phyloP scores from a whole-genome alignment of 2,888 invertebrate species.

The Cheilosia soror region DNA sequence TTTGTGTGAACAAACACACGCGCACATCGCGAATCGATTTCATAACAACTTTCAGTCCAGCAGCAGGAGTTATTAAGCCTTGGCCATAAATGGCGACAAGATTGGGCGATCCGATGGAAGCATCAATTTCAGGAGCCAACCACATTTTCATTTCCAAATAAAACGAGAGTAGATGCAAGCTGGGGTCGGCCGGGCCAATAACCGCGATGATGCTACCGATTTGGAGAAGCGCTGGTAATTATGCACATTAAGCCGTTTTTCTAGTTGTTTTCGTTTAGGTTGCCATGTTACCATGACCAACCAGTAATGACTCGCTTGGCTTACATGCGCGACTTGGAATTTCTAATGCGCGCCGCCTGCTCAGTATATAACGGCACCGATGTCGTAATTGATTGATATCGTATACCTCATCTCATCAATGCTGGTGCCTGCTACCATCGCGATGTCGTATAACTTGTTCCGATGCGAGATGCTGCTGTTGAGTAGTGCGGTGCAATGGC shows the following conservation, averaged over 20 bases:
- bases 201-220: slow-evolving; percentile 42
- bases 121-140: slow-evolving; percentile 34
- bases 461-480: slow-evolving; percentile 5
- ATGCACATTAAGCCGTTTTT: slow-evolving; percentile 45
- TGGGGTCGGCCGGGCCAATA: slow-evolving; percentile 46
- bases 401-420: slow-evolving; percentile 54
- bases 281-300: slow-evolving; percentile 37
- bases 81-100: slow-evolving; percentile 55
- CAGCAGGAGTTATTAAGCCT: slow-evolving; percentile 29
- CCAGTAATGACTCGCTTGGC: slow-evolving; percentile 43
- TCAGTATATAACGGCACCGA: slow-evolving; percentile 58
- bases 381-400: slow-evolving; percentile 74
- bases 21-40: slow-evolving; percentile 65
- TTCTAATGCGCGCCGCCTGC: slow-evolving; percentile 39
- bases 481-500: slow-evolving; percentile 46
- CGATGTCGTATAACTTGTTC: slow-evolving; percentile 66
- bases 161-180: slow-evolving; percentile 36
- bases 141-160: slow-evolving; percentile 31
- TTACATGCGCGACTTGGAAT: slow-evolving; percentile 30
- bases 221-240: slow-evolving; percentile 46
- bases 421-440: slow-evolving; percentile 33
- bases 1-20: slow-evolving; percentile 45
- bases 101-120: slow-evolving; percentile 44
- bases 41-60: slow-evolving; percentile 73
- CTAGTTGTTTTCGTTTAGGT: slow-evolving; percentile 1